Evolutionary conservation across 2,113 vertebrate genomes (phyloP).

Genomic region (Nansenia antarctica): DNA sequence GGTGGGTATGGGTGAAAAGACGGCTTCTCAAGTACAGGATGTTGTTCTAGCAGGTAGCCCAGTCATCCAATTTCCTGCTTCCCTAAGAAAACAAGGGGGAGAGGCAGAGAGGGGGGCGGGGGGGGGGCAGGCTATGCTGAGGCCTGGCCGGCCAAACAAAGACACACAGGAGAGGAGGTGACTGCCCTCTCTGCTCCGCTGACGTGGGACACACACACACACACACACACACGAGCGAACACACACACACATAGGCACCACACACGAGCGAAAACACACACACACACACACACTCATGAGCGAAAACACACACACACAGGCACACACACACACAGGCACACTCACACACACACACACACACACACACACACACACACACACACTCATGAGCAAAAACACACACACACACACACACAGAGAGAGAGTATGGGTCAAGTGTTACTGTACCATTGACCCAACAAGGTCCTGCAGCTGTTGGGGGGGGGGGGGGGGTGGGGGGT

Average conservation of each 20-base stretch:
- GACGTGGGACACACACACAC: constrained; percentile 28
- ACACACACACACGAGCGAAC: constrained; percentile 10
- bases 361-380: constrained; percentile 1
- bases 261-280: constrained; percentile 13
- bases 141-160: constrained; percentile 73
- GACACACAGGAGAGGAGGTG: constrained; percentile 77
- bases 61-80: constrained; percentile 86
- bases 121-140: constrained; percentile 73
- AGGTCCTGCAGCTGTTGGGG: constrained; percentile 64
- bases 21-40: constrained; percentile 84
- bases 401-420: neutral
- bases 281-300: constrained; percentile 9
- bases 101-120: constrained; percentile 63
- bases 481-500: constrained; percentile 49
- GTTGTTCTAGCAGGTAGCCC: constrained; percentile 86
- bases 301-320: no score
- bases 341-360: constrained; percentile 16
- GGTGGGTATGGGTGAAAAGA: constrained; percentile 81
- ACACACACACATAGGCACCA: neutral
- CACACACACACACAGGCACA: constrained; percentile 1
- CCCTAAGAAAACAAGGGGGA: constrained; percentile 80
- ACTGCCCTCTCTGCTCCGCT: constrained; percentile 74
- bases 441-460: constrained; percentile 71
- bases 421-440: constrained; percentile 66
- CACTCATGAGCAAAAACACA: no score